These are phyloP conservation scores for Leptopilina drosophilae DNA, from an alignment of 2,888 invertebrate species.

Conservation along the genomic window DNA sequence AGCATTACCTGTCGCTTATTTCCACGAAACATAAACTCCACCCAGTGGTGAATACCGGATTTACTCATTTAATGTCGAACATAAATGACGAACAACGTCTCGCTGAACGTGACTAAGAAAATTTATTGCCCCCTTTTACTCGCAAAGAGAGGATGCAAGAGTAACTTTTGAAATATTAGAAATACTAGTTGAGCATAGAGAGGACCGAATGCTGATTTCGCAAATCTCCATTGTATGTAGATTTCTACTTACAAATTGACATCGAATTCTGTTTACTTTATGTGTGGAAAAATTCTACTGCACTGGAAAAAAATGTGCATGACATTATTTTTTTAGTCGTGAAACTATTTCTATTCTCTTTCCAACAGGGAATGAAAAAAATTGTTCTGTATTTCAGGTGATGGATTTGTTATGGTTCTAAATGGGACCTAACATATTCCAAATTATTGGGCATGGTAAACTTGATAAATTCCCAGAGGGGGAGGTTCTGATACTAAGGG, in stretches of 20 bases:
- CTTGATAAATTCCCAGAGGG: too few species aligned
- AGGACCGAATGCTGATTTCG: not conserved
- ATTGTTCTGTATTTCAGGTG: too few species aligned
- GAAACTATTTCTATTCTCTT: not conserved
- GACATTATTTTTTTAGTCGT: not conserved
- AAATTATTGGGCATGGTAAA: too few species aligned
- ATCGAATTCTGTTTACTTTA: constrained; percentile 7
- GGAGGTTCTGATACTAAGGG: too few species aligned
- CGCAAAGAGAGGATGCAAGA: constrained; percentile 3
- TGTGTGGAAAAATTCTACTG: not conserved
- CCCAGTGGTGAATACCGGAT: constrained; percentile 16
- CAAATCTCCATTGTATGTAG: constrained; percentile 24
- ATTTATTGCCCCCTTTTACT: constrained; percentile 18
- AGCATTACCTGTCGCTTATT: constrained; percentile 20
- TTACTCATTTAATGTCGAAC: constrained; percentile 20
- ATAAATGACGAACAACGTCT: constrained; percentile 26
- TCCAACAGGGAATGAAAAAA: too few species aligned
- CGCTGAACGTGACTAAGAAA: constrained; percentile 22
- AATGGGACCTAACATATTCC: too few species aligned
- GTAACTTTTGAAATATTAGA: constrained; percentile 5
- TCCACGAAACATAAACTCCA: constrained; percentile 40
- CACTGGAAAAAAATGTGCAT: not conserved
- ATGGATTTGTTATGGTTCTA: too few species aligned
- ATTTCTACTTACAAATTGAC: constrained; percentile 4
- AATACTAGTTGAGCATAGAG: constrained; percentile 3